These are phyloP conservation scores for Lonchura striata DNA, from an alignment of 2,113 vertebrate genomes.

Conservation along the genomic window DNA sequence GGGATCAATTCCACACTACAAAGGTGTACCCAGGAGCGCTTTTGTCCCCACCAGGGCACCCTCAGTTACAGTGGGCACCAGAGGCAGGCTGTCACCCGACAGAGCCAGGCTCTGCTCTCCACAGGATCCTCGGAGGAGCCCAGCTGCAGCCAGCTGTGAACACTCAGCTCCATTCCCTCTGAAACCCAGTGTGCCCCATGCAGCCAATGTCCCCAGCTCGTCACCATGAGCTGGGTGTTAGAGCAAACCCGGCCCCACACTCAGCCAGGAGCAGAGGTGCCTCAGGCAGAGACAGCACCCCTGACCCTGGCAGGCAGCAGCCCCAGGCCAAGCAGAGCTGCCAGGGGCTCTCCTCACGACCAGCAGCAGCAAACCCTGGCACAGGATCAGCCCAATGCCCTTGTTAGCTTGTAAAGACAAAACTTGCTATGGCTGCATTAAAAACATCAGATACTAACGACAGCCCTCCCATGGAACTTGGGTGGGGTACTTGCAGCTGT, in stretches of 20 bases:
- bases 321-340: not conserved
- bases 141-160: not conserved
- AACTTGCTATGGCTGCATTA: not conserved
- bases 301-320: not conserved
- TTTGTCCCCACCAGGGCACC: not conserved
- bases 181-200: rapidly evolving
- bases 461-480: not conserved
- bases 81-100: not conserved
- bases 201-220: not conserved
- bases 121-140: not conserved
- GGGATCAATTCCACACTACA: too few species aligned
- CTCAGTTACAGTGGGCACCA: rapidly evolving
- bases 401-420: not conserved
- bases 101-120: not conserved
- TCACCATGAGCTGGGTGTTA: rapidly evolving
- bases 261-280: not conserved
- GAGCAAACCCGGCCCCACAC: not conserved
- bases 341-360: not conserved
- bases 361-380: not conserved
- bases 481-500: not conserved
- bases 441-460: not conserved
- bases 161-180: not conserved
- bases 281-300: not conserved
- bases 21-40: not conserved
- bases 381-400: not conserved